Evolutionary conservation across 2,113 vertebrate genomes (phyloP).

Genomic region (Laticauda colubrina): DNA sequence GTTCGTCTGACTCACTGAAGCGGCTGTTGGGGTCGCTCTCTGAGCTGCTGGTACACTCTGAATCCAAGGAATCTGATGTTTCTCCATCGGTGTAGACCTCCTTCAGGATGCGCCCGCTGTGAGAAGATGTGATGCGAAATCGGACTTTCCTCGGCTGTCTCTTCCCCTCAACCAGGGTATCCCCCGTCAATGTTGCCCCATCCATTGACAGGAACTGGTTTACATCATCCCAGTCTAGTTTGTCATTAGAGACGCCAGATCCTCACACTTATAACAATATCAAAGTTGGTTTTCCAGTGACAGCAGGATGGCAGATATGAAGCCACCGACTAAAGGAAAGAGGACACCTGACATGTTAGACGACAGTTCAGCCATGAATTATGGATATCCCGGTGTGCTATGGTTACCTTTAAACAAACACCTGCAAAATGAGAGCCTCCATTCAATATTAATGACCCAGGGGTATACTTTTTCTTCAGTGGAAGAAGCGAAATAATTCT

Average conservation of each 20-base stretch:
- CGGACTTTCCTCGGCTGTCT: conserved; percentile 85
- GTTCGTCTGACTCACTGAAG: conserved; percentile 76
- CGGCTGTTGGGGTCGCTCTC: conserved; percentile 78
- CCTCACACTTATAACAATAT: conserved; percentile 59
- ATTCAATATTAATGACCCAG: conserved; percentile 82
- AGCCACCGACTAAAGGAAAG: conserved; percentile 66
- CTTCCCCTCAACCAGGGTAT: conserved; percentile 66
- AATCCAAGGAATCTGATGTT: conserved; percentile 82
- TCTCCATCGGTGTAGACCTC: conserved; percentile 91
- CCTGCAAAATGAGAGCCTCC: conserved; percentile 78
- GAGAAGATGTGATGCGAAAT: conserved; percentile 91
- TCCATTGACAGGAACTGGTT: conserved; percentile 69
- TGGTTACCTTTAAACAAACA: conserved; percentile 94
- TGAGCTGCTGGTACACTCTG: conserved; percentile 86
- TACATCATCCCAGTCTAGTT: conserved; percentile 70
- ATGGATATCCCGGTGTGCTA: conserved; percentile 83
- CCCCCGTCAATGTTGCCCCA: conserved; percentile 65
- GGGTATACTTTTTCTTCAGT: conserved; percentile 58
- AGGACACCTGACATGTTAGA: conserved; percentile 70
- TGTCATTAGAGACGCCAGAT: conserved; percentile 51
- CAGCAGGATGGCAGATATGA: conserved; percentile 56
- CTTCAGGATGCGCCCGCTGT: conserved; percentile 90
- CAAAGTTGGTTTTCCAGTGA: conserved; percentile 59
- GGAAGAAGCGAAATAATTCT: conserved; percentile 25
- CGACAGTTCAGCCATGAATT: conserved; percentile 79